Base-by-base conservation (phyloP, 2,797 vertebrate genomes). In the Apogon talboti region DNA sequence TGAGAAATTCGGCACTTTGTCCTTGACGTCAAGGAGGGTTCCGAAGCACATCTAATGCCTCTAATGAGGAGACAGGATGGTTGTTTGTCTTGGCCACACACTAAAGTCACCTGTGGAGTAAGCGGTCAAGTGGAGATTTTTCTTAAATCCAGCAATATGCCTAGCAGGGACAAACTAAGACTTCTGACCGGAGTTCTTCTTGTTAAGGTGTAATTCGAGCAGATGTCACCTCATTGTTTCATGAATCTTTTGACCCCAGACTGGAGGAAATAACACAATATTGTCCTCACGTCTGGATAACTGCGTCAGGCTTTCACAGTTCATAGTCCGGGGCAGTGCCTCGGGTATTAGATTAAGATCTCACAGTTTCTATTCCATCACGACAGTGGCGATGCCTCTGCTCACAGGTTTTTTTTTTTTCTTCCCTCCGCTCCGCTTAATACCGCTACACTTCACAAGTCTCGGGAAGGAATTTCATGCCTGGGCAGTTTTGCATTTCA, bases 291-390 rank as follows among this genome's bases (percentile, higher is more conserved):
- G 18, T 81, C 65, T 62, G 60, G 41, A 10, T 50, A n/a, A 72
- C 42, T 69, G 68, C 55, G n/a, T 65, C 2, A 37, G 46, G 58
- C 59, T 69, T 51, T 57, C 38, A 55, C 37, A 52, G 66, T 69
- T 81, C 54, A 47, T 53, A 50, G 63, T 50, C 49, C 0, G 6
- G 67, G 66, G 58, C 76, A 49, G 24, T 19, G 57, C 67, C 53
- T 74, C n/a, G 0, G 61, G 58, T 62, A 43, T 60, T 5, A 67
- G 82, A 87, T 82, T 80, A 84, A 73, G 74, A 83, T 78, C 70
- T 66, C 62, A 42, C 44, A 30, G 14, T 67, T 71, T 66, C 59
- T 58, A 9, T 75, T 51, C 65, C 43, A 54, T 78, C 66, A 57
- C 30, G 41, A 56, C 54, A 59, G 67, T 21, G 16, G 49, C 3